Percentiles rank a stretch among this genome's conserved stretches.
phyloP scores from a whole-genome alignment of 2,888 invertebrate genomes.

The Reticulitermes lucifugus region DNA sequence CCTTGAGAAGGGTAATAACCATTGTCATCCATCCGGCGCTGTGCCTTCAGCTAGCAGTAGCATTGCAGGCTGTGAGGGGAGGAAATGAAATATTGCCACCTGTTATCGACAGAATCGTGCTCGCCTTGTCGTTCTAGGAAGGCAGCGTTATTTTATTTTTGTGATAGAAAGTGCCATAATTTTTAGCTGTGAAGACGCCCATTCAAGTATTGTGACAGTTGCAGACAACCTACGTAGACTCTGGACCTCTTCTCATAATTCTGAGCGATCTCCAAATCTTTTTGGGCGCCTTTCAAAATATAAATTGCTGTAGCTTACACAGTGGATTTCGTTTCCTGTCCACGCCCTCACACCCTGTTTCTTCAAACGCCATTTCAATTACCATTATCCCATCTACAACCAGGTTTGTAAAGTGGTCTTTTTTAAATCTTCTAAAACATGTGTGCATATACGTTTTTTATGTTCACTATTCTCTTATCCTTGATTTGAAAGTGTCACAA shows the following conservation, averaged over 20 bases:
- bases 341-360: no score
- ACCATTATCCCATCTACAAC: no score
- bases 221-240: slow-evolving; percentile 17
- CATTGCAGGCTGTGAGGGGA: not conserved
- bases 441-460: no score
- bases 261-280: no score
- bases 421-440: no score
- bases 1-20: not conserved
- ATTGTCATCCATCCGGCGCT: not conserved
- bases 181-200: slow-evolving; percentile 17
- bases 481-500: no score
- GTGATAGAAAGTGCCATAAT: slow-evolving; percentile 14
- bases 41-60: not conserved
- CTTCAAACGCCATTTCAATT: no score
- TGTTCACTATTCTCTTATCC: no score
- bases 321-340: no score
- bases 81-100: slow-evolving; percentile 1
- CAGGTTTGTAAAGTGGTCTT: no score
- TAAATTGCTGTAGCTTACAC: no score
- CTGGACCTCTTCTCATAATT: not conserved
- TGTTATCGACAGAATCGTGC: slow-evolving; percentile 1
- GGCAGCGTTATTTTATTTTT: slow-evolving; percentile 27
- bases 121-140: not conserved
- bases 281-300: no score
- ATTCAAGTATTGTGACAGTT: not conserved